phyloP scores from a whole-genome alignment of 2,797 vertebrate species.

The Sebastes oblongus region DNA sequence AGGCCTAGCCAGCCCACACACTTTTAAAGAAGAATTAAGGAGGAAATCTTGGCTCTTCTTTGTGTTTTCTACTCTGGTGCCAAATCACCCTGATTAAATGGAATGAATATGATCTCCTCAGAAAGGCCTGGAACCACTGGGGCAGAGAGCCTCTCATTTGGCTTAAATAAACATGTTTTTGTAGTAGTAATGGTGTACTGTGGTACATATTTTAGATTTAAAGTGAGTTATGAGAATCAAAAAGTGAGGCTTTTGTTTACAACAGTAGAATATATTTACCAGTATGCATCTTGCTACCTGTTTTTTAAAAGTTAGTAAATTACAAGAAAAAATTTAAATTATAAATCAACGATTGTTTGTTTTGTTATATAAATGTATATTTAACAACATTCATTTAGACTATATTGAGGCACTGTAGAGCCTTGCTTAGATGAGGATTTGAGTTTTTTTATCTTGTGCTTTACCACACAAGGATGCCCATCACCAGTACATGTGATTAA shows the following conservation, averaged over 20 bases:
- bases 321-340: too few species aligned
- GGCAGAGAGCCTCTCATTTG: not conserved
- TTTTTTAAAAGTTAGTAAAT: not conserved
- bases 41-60: not conserved
- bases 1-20: not conserved
- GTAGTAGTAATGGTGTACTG: not conserved
- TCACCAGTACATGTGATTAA: too few species aligned
- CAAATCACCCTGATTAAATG: conserved; percentile 15
- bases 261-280: not conserved
- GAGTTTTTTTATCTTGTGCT: too few species aligned
- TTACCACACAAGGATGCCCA: too few species aligned
- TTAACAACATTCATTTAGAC: too few species aligned
- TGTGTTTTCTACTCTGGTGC: conserved; percentile 1
- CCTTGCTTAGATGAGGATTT: too few species aligned
- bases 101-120: not conserved
- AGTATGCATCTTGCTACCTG: not conserved
- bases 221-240: too few species aligned
- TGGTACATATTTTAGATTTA: not conserved
- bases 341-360: too few species aligned
- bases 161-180: too few species aligned
- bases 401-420: too few species aligned
- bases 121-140: not conserved
- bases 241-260: accelerated
- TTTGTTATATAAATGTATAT: too few species aligned
- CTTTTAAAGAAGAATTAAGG: not conserved